Evolutionary conservation across 2,797 vertebrate species (phyloP), one percentile per base, ranked within the genome.

Genomic region (Pseudomugil gertrudae): DNA sequence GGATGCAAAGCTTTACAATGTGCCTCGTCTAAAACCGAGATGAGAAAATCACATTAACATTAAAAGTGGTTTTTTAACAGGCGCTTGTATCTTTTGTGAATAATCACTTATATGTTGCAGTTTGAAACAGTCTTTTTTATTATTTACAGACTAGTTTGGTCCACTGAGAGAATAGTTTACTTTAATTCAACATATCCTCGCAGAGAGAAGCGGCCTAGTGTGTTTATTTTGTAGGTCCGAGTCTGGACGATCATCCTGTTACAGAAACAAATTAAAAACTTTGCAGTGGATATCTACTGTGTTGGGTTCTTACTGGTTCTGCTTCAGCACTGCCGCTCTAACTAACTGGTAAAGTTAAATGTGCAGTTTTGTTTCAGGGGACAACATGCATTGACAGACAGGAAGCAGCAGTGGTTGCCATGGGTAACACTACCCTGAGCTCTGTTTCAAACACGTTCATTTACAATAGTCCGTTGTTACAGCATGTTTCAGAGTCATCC

Each of bases 31-130:
- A 40, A 40, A 5, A 21, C 11, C 3, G 9, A 50, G 47, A 26
- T 4, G 10, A 11, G 9, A 9, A 14, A 40, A n/a, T n/a, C n/a
- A n/a, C n/a, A n/a, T n/a, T n/a, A n/a, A n/a, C n/a, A n/a, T n/a
- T n/a, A 70, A 40, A 47, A 40, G 33, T 30, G 19, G 61, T 59
- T 66, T 78, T 63, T 38, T 55, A n/a, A 10, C 48, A 53, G 27
- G 4, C 2, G 27, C 9, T 19, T 51, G 23, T 9, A 36, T 5
- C 29, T 15, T 53, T 26, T 0, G 23, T 36, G 56, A 68, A 19
- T 70, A 56, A 66, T 65, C 43, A 57, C 38, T 52, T 47, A 14
- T 21, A 50, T 40, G 14, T 58, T 32, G 4, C 52, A 33, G 29
- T 5, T 32, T 35, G 26, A 69, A 50, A 9, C 9, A 7, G 11